Base-by-base conservation (phyloP, 1,140 invertebrate species). In the Acromyrmex echinatior region DNA sequence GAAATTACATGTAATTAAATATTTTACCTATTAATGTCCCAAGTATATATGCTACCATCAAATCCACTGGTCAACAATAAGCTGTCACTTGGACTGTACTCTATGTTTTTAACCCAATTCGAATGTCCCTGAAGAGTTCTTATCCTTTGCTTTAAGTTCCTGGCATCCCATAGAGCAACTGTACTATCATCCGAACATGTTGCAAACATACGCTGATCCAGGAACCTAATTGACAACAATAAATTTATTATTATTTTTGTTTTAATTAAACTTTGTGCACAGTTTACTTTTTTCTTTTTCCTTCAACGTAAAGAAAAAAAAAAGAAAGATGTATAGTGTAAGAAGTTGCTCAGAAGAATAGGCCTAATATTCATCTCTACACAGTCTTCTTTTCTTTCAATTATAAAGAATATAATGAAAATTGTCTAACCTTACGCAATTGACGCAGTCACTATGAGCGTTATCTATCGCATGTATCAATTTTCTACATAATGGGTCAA, bases 41-140 rank as follows among this genome's bases (percentile, higher is more conserved):
- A 99, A 2, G 98, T 98, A 92, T 98, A 98, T 94, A 99, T 98
- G 89, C 97, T 98, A 18, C 98, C 98, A 95, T 99, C 98, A 95
- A 99, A 98, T 7, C 98, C 98, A 53, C 98, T 99, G 3, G 98
- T 99, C 3, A 99, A 97, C 31, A 99, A 96, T 5, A 98, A 95
- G 80, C 98, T 97, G 92, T 98, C 97, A 89, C 97, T 97, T n/a
- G 97, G 96, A 66, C 98, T 98, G 94, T 98, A 99, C 93, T 99
- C 98, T 86, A 99, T 99, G 94, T 99, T 99, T 95, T 99, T 99
- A 9, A 99, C 99, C 98, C 98, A 99, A 95, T 99, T 99, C 0
- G 98, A 97, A 95, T 99, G 98, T 12, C 98, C 98, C 80, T 97
- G 96, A 0, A 99, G 96, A 2, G 97, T 97, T 77, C 97, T 96